Evolutionary conservation across 2,113 vertebrate genomes (phyloP), one percentile per base, ranked within the genome.

Genomic region (Paramisgurnus dabryanus): DNA sequence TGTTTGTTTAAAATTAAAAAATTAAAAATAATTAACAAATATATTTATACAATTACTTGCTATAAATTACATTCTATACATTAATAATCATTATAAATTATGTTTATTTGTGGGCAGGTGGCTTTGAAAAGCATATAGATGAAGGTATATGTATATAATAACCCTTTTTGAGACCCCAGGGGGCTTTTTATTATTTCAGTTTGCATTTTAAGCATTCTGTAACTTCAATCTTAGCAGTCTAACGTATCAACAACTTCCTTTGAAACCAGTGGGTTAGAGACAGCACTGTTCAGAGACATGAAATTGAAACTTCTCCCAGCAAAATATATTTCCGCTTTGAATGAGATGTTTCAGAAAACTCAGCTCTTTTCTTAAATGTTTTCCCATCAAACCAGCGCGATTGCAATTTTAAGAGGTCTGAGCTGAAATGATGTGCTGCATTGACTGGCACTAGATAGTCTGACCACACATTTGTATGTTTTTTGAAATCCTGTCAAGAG

Each of bases 401-500:
- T 67, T 85, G 78, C 84, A 86, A 88, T 90, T 87, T 89, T 87
- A 87, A 88, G 87, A 72, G 80, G 83, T 84, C 84, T 22, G 2
- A 85, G 65, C 85, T 84, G 80, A 83, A 83, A 67, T 87, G 82
- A 18, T 86, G 82, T 85, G 84, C 61, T 15, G 81, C 87, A 83
- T 86, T 91, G 89, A 89, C 86, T 80, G 81, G 60, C 64, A 58
- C 49, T 17, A 89, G 88, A 89, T 55, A 83, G 73, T 83, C 39
- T 50, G 66, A 15, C 67, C 13, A 47, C 45, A 50, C 55, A 39
- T 58, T 75, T 13, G 15, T 69, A 76, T 55, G 81, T 73, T 83
- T 73, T 60, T 63, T 69, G 80, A 61, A 78, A 71, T 82, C 69
- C 69, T 1, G 17, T 72, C 70, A 45, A 76, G 85, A 76, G 85